Evolutionary conservation across 2,888 invertebrate species (phyloP).

Genomic region (Julus scanicus): DNA sequence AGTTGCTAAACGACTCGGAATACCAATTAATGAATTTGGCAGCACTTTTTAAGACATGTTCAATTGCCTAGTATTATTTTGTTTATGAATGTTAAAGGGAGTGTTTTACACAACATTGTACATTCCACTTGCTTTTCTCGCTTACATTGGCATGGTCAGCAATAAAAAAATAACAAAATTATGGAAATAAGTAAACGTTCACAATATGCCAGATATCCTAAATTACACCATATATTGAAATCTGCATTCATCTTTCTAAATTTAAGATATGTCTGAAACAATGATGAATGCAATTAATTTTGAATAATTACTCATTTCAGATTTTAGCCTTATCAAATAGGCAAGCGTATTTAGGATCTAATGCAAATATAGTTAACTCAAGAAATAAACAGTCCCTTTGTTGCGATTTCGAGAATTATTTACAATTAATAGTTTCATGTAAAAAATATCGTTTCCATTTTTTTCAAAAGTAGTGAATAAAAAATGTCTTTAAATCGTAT

Average conservation of each 20-base stretch:
- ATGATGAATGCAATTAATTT: too few relatives aligned
- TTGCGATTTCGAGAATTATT: not conserved
- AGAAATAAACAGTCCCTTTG: not conserved
- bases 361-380: not conserved
- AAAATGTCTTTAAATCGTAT: not conserved
- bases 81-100: constrained; percentile 1
- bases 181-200: not conserved
- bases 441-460: not conserved
- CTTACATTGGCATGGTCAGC: not conserved
- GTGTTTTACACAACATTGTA: constrained; percentile 22
- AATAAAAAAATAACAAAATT: not conserved
- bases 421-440: not conserved
- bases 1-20: constrained; percentile 80
- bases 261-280: not conserved
- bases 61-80: constrained; percentile 11
- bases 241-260: too few relatives aligned
- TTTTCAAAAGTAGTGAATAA: not conserved
- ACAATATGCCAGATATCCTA: not conserved
- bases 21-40: constrained; percentile 59
- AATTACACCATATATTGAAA: too few relatives aligned
- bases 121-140: not conserved
- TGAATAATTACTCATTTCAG: not conserved
- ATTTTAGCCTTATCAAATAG: not conserved
- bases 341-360: not conserved
- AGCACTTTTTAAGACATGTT: not conserved